Evolutionary conservation across 2,797 vertebrate species (phyloP), one percentile per base, ranked within the genome.

Genomic region (Sorex maritimensis): DNA sequence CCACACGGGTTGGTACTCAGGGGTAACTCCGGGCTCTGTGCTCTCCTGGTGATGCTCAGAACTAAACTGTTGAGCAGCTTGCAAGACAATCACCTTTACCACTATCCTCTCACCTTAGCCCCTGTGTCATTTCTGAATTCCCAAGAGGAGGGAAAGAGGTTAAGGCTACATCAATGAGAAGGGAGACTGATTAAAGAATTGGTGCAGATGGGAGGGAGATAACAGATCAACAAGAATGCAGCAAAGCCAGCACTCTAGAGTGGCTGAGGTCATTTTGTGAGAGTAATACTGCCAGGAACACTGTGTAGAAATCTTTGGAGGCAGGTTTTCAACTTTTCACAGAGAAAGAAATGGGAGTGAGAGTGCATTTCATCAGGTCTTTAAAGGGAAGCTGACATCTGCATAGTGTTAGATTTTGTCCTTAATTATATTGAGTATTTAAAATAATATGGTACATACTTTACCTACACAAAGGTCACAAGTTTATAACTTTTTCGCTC

Each of bases 391-490:
- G 19, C 26, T 81, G 58, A 69, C 68, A 68, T 55, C 21, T 78
- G 58, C 46, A 63, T 58, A 82, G 24, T 84, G 41, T 86, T 81
- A 91, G 67, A 67, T 94, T 91, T 95, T 81, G 71, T 38, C 63
- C 65, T 89, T 9, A 10, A 69, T 86, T 87, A 46, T 83, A 68
- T 68, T 84, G 68, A 11, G 68, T 77, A 65, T 81, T 93, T 90
- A 83, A 84, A 95, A 91, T 38, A 88, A 81, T 30, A 85, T 34
- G 34, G 38, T 49, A 12, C 46, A 65, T 34, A 49, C 38, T 65
- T 94, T 71, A 68, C 68, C 9, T 88, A 65, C 95, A 87, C 95
- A 92, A 95, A 15, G 30, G 19, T 85, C 86, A 38, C 30, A 75
- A 55, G 46, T 81, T 34, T 87, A 19, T 80, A 41, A 52, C 49